phyloP scores from a whole-genome alignment of 2,113 vertebrate species.

The Gobiocypris rarus region DNA sequence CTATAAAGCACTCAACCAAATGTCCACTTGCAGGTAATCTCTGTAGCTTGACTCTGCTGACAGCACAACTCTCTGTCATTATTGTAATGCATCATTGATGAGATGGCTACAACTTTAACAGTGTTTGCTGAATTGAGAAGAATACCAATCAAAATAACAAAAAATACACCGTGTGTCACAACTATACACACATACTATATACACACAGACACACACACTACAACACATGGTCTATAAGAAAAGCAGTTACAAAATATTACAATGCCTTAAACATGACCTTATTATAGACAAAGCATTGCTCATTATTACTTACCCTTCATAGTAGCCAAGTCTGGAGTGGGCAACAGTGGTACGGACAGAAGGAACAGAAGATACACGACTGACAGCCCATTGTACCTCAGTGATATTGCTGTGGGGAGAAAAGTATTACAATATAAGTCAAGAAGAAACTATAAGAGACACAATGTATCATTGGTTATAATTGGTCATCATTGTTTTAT shows the following conservation, averaged over 20 bases:
- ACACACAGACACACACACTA: background rate
- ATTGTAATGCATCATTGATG: slow-evolving; percentile 80
- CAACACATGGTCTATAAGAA: too few species aligned
- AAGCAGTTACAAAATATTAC: background rate
- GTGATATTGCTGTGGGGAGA: slow-evolving; percentile 64
- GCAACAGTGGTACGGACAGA: slow-evolving; percentile 69
- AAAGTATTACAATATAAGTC: slow-evolving; percentile 14
- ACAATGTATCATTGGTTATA: background rate
- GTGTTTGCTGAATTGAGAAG: slow-evolving; percentile 61
- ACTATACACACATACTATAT: background rate
- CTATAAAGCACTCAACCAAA: slow-evolving; percentile 59
- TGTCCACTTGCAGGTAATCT: slow-evolving; percentile 55
- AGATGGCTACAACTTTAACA: slow-evolving; percentile 68
- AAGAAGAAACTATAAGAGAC: background rate
- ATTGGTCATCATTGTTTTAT: background rate
- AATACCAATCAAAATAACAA: background rate
- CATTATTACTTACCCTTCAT: slow-evolving; percentile 65
- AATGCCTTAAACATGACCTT: background rate
- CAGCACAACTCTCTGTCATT: slow-evolving; percentile 75
- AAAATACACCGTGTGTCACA: background rate
- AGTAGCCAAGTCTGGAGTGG: slow-evolving; percentile 63
- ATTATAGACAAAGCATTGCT: background rate
- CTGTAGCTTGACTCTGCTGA: slow-evolving; percentile 68
- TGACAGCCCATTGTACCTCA: slow-evolving; percentile 74
- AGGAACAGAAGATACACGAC: slow-evolving; percentile 72